Evolutionary conservation across 2,113 vertebrate species (phyloP), one percentile per base, ranked within the genome.

Genomic region (Hippocampus abdominalis): DNA sequence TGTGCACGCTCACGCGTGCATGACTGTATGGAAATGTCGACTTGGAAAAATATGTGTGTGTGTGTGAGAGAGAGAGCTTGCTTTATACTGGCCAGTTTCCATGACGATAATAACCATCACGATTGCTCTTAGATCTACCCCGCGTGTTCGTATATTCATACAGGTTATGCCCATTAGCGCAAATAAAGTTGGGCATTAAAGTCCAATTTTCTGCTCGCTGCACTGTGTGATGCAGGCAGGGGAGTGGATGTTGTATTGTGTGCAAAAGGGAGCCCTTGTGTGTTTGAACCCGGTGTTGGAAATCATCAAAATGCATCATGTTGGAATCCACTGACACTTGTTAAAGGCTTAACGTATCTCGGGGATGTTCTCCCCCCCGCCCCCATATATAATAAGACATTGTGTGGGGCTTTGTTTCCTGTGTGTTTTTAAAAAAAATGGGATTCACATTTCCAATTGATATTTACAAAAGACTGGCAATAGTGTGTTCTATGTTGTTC

Each of bases 31-130:
- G 63, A 74, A 53, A 74, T 69, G 29, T 74, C 3, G 68, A 66
- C 54, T 69, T 44, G 65, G 61, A 60, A 60, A 5, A 71, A 48
- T 15, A 29, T 64, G 72, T 49, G 54, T 68, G 56, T 74, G 63
- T 74, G 67, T 57, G 56, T 44, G 71, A 27, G 39, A 59, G 70
- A 62, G 69, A n/a, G 65, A 66, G 68, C 61, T 46, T 76, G 81
- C 79, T 84, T 84, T 87, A 18, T 48, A 48, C 46, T 81, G 75
- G 78, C 76, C 82, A 76, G 91, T 92, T 92, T 89, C 91, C 89
- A 92, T 90, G 90, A 89, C 87, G 70, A 91, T 90, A 88, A 90
- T 86, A 79, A 82, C 84, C 87, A 89, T 87, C 81, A 90, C 77
- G 81, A 83, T 72, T 66, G 71, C 40, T 12, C 39, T 64, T 42